Evolutionary conservation across 2,888 invertebrate species (phyloP).

Genomic region (Melanchra persicariae): DNA sequence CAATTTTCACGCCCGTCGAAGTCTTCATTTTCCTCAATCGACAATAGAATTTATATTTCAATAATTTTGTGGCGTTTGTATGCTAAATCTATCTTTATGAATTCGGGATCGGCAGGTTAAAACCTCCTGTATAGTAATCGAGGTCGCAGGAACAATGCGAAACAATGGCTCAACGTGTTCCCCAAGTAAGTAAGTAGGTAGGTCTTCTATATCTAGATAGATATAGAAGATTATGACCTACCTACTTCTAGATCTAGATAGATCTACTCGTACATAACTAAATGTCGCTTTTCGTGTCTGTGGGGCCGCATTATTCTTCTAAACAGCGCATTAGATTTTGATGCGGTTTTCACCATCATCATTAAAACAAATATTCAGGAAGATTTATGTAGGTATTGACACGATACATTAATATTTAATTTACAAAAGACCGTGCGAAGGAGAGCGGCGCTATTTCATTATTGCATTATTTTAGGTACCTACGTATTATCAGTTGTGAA

Average conservation of each 20-base stretch:
- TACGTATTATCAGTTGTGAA: constrained; percentile 35
- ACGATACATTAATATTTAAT: not conserved
- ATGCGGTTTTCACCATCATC: not conserved
- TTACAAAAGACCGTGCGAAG: not conserved
- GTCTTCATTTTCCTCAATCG: constrained; percentile 18
- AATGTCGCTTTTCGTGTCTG: not conserved
- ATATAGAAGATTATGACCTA: too few relatives aligned
- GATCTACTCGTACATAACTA: too few relatives aligned
- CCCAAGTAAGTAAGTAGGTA: constrained; percentile 15
- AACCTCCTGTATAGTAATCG: constrained; percentile 47
- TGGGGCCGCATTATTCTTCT: not conserved
- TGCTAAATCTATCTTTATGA: constrained; percentile 48
- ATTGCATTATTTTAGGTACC: constrained; percentile 9
- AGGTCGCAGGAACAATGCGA: constrained; percentile 47
- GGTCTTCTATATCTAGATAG: not conserved
- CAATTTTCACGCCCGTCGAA: constrained; percentile 23
- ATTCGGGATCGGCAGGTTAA: constrained; percentile 54
- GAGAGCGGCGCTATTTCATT: not conserved
- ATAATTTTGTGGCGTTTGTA: constrained; percentile 19
- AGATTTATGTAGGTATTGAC: not conserved
- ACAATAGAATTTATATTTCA: constrained; percentile 39
- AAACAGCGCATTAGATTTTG: not conserved
- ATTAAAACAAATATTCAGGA: not conserved
- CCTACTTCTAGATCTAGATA: too few relatives aligned
- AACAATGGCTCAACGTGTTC: constrained; percentile 27